Evolutionary conservation across 2,888 invertebrate genomes (phyloP).

Genomic region (Alsophila aescularia): DNA sequence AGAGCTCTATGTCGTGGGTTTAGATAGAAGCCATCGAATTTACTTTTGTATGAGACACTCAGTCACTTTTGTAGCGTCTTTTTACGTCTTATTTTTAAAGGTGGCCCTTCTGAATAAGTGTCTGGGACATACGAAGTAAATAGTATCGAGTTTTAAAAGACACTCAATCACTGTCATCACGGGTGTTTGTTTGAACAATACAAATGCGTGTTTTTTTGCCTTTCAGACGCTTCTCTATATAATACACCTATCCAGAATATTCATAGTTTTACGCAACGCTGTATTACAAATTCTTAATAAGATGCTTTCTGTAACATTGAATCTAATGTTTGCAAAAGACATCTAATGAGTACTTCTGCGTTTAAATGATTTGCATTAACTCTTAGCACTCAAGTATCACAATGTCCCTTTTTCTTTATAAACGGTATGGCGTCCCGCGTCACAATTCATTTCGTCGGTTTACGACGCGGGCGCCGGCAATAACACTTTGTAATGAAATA

Average conservation of each 20-base stretch:
- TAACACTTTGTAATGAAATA: conserved; percentile 26
- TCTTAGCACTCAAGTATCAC: background rate
- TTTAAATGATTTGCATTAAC: background rate
- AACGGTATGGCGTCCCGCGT: background rate
- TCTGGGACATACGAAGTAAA: background rate
- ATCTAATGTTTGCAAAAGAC: too few relatives aligned
- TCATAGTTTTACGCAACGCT: too few relatives aligned
- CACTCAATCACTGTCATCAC: too few relatives aligned
- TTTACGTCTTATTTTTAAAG: background rate
- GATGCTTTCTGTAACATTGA: too few relatives aligned
- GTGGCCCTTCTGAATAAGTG: background rate
- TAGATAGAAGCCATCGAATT: background rate
- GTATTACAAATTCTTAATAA: too few relatives aligned
- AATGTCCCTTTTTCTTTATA: background rate
- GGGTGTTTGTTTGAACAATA: too few relatives aligned
- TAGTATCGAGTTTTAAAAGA: background rate
- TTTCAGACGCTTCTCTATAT: too few relatives aligned
- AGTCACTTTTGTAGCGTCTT: background rate
- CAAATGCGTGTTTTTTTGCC: too few relatives aligned
- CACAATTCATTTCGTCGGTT: conserved; percentile 13
- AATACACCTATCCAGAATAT: too few relatives aligned
- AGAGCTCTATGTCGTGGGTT: background rate
- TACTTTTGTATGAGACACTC: background rate
- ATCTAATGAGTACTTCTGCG: too few relatives aligned
- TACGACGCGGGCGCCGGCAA: conserved; percentile 6